Evolutionary conservation across 2,113 vertebrate species (phyloP).

Genomic region (Tetrax tetrax): DNA sequence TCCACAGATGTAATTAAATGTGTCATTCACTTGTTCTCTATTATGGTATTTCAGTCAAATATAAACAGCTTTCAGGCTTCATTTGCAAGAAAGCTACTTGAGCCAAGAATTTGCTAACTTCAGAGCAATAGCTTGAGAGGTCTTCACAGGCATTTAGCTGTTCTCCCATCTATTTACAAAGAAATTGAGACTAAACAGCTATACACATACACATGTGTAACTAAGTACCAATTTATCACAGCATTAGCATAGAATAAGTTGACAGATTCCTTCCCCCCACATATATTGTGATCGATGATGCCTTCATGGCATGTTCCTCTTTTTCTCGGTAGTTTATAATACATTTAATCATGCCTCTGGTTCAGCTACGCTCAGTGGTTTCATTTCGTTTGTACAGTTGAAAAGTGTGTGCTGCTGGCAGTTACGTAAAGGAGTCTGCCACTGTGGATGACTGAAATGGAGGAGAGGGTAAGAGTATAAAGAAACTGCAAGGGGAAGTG

Average conservation of each 20-base stretch:
- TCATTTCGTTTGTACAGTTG: background rate
- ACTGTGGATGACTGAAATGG: background rate
- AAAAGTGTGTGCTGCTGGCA: background rate
- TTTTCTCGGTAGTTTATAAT: background rate
- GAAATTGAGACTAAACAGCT: background rate
- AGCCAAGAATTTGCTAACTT: constrained; percentile 30
- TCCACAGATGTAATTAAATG: constrained; percentile 49
- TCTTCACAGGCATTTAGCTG: background rate
- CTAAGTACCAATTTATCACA: background rate
- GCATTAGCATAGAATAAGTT: background rate
- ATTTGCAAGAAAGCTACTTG: constrained; percentile 8
- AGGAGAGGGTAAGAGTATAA: background rate
- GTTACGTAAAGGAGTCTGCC: background rate
- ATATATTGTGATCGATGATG: background rate
- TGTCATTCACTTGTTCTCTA: constrained; percentile 49
- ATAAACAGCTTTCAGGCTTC: constrained; percentile 40
- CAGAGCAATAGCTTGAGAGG: background rate
- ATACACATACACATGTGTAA: background rate
- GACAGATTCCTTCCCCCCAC: background rate
- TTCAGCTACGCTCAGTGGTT: background rate
- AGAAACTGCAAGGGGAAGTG: background rate
- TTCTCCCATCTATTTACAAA: background rate
- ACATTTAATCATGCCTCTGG: background rate
- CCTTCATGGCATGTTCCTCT: background rate
- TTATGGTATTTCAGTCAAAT: constrained; percentile 40